Percentiles rank a stretch among this genome's conserved stretches.
These are phyloP conservation scores for Empis stercorea DNA, from an alignment of 2,888 invertebrate genomes.

Conservation along the genomic window DNA sequence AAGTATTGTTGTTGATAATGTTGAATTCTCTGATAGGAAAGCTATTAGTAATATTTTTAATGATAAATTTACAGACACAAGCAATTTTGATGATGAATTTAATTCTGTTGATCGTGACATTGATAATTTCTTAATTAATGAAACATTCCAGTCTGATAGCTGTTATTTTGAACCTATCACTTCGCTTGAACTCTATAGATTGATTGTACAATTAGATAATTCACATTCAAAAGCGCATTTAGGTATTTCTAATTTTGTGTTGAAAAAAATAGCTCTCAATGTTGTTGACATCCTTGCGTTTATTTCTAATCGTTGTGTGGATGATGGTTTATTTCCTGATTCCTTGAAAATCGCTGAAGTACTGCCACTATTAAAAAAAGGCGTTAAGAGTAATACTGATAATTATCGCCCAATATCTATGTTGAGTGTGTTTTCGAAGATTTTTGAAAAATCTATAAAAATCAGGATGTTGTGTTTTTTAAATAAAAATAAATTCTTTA, in stretches of 20 bases:
- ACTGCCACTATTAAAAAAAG: slow-evolving; percentile 4
- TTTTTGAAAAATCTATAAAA: neutral
- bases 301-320: slow-evolving; percentile 6
- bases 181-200: neutral
- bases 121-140: too few relatives aligned
- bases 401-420: slow-evolving; percentile 6
- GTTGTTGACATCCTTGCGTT: slow-evolving; percentile 1
- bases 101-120: too few relatives aligned
- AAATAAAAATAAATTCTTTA: neutral
- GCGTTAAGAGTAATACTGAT: neutral
- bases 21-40: too few relatives aligned
- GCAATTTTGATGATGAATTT: too few relatives aligned
- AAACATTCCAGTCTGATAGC: too few relatives aligned
- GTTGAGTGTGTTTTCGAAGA: neutral
- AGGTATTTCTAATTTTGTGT: neutral
- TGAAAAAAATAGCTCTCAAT: neutral
- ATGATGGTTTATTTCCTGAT: slow-evolving; percentile 6
- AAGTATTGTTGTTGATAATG: too few relatives aligned
- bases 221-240: neutral
- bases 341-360: slow-evolving; percentile 4
- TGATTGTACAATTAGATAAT: neutral
- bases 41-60: too few relatives aligned
- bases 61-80: too few relatives aligned
- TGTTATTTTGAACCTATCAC: neutral
- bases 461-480: neutral